These are phyloP conservation scores for Schrankia costaestrigalis DNA, from an alignment of 2,888 invertebrate genomes.

Conservation along the genomic window DNA sequence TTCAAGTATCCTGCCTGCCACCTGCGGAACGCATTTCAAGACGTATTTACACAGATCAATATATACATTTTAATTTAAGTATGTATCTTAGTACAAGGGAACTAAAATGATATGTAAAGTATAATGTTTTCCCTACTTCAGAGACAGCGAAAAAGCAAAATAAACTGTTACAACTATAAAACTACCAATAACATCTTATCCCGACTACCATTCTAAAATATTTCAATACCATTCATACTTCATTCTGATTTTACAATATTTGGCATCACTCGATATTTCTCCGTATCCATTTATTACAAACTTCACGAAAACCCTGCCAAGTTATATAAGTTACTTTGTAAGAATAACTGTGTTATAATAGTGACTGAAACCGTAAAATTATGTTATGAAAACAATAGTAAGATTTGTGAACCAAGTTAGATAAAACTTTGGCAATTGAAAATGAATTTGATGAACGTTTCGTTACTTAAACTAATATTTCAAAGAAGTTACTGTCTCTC, in stretches of 20 bases:
- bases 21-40: too few relatives aligned
- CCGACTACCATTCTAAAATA: conserved; percentile 12
- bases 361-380: conserved; percentile 37
- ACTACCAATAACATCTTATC: too few relatives aligned
- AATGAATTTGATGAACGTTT: conserved; percentile 14
- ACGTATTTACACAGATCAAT: too few relatives aligned
- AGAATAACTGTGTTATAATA: conserved; percentile 42
- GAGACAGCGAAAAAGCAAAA: too few relatives aligned
- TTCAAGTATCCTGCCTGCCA: too few relatives aligned
- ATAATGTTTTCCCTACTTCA: too few relatives aligned
- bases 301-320: conserved; percentile 65
- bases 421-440: conserved; percentile 17
- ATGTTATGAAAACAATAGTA: conserved; percentile 38
- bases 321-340: conserved; percentile 60
- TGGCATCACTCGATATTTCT: conserved; percentile 53
- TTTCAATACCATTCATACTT: conserved; percentile 16
- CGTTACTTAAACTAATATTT: background rate
- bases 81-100: too few relatives aligned
- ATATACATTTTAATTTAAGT: too few relatives aligned
- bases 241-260: conserved; percentile 33
- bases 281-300: conserved; percentile 46
- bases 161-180: too few relatives aligned
- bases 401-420: conserved; percentile 33
- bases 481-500: too few relatives aligned
- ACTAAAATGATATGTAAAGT: too few relatives aligned